A percentile compares a stretch with the other conserved stretches of the same genome.
These are phyloP conservation scores for Melanchra persicariae DNA, from an alignment of 2,888 invertebrate species.

Conservation along the genomic window DNA sequence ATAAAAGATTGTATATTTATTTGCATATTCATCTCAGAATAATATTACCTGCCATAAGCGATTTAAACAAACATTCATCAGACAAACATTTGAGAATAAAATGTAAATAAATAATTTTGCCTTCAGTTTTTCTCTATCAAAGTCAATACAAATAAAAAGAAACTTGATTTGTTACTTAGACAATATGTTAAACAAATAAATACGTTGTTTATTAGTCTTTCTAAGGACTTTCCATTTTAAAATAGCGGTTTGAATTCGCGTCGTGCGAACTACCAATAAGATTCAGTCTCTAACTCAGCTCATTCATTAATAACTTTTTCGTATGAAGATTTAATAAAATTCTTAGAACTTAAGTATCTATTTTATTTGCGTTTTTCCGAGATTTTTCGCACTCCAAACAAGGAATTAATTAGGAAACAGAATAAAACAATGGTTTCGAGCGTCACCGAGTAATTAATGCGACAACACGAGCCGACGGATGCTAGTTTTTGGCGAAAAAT, in stretches of 20 bases:
- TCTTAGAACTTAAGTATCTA: background rate
- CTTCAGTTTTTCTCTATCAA: background rate
- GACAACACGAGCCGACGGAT: slow-evolving; percentile 82
- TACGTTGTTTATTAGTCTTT: background rate
- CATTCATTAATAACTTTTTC: background rate
- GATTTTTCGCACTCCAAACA: slow-evolving; percentile 15
- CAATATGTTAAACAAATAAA: background rate
- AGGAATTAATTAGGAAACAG: slow-evolving; percentile 45
- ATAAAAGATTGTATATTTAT: slow-evolving; percentile 53
- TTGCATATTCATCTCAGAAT: slow-evolving; percentile 54
- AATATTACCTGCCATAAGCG: slow-evolving; percentile 43
- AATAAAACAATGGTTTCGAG: slow-evolving; percentile 55
- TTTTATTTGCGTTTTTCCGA: background rate
- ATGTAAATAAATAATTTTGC: slow-evolving; percentile 20
- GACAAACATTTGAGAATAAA: slow-evolving; percentile 26
- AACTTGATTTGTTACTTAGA: too few species aligned
- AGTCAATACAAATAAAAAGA: background rate
- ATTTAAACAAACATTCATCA: slow-evolving; percentile 52
- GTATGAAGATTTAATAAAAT: background rate
- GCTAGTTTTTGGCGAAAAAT: slow-evolving; percentile 85
- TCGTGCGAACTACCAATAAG: background rate
- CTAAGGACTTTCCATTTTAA: background rate
- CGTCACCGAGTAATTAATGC: slow-evolving; percentile 74
- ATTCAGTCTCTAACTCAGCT: background rate
- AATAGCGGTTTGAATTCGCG: background rate